A percentile compares a stretch with the other conserved stretches of the same genome.
Evolutionary conservation across 2,797 vertebrate species (phyloP).

Genomic region (Leucoraja ocellata): DNA sequence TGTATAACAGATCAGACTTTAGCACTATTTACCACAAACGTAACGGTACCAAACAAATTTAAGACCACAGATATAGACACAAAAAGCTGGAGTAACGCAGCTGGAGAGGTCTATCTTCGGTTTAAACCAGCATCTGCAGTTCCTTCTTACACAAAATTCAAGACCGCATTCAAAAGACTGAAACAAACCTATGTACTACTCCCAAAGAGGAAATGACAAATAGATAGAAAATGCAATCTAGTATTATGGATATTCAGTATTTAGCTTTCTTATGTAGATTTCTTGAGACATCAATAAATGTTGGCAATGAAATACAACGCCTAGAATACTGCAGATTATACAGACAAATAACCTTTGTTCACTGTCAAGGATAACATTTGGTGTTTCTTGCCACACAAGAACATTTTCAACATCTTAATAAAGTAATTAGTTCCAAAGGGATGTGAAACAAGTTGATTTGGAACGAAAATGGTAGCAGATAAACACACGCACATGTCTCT

Average conservation of each 20-base stretch:
- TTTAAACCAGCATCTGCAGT: no score
- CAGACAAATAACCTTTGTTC: slow-evolving; percentile 51
- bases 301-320: slow-evolving; percentile 73
- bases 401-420: slow-evolving; percentile 55
- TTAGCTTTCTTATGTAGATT: slow-evolving; percentile 86
- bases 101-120: no score
- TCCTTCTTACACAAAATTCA: slow-evolving; percentile 62
- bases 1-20: slow-evolving; percentile 49
- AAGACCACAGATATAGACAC: slow-evolving; percentile 54
- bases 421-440: slow-evolving; percentile 69
- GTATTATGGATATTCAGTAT: slow-evolving; percentile 74
- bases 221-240: slow-evolving; percentile 88
- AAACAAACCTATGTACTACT: slow-evolving; percentile 70
- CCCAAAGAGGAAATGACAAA: slow-evolving; percentile 77
- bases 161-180: slow-evolving; percentile 64
- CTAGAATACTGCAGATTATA: slow-evolving; percentile 46
- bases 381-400: slow-evolving; percentile 58
- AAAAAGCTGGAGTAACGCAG: no score
- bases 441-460: slow-evolving; percentile 42
- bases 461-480: no score
- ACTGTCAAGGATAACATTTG: slow-evolving; percentile 70
- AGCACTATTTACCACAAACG: slow-evolving; percentile 41
- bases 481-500: no score
- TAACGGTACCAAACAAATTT: slow-evolving; percentile 46
- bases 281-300: slow-evolving; percentile 91